Evolutionary conservation across 2,888 invertebrate genomes (phyloP).

Genomic region (Litoditis marina): DNA sequence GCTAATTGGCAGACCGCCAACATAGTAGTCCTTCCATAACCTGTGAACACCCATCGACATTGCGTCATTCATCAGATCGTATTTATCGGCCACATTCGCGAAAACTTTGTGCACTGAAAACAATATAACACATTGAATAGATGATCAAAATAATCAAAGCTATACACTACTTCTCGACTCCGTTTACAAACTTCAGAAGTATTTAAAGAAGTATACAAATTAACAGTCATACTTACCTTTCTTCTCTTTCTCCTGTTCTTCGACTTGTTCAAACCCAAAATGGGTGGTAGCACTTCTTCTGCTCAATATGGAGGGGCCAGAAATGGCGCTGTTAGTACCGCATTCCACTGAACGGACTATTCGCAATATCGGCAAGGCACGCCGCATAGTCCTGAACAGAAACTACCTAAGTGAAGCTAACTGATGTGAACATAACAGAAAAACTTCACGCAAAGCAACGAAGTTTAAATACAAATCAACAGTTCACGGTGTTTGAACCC

Average conservation of each 20-base stretch:
- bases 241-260: conserved; percentile 52
- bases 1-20: conserved; percentile 76
- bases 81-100: conserved; percentile 85
- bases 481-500: too few relatives aligned
- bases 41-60: conserved; percentile 94
- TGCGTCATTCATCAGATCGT: conserved; percentile 95
- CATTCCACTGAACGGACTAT: too few relatives aligned
- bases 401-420: too few relatives aligned
- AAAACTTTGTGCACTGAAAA: conserved; percentile 80
- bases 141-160: neutral
- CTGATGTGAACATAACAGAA: too few relatives aligned
- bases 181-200: too few relatives aligned
- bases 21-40: conserved; percentile 90
- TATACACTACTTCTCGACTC: neutral
- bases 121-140: too few relatives aligned
- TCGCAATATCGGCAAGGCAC: too few relatives aligned
- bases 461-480: too few relatives aligned
- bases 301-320: too few relatives aligned
- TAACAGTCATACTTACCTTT: conserved; percentile 31
- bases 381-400: too few relatives aligned
- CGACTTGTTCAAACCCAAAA: conserved; percentile 55
- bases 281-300: conserved; percentile 53
- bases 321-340: too few relatives aligned
- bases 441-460: too few relatives aligned
- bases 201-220: neutral